Percentiles rank a stretch among this genome's conserved stretches.
Evolutionary conservation across 2,888 invertebrate species (phyloP).

Genomic region (Timema podura): DNA sequence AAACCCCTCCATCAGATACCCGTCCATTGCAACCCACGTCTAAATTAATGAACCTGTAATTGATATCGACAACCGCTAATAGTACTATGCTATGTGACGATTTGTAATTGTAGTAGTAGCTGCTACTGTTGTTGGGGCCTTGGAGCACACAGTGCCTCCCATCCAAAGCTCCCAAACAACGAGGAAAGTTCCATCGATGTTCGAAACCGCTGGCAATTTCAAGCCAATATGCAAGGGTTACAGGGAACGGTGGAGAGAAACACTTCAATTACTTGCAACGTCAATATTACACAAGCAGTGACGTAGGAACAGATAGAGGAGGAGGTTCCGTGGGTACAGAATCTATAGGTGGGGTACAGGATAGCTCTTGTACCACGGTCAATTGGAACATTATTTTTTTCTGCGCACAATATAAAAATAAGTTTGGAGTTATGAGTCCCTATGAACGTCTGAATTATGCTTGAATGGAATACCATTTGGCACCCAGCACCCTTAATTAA

Average conservation of each 20-base stretch:
- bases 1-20: not conserved
- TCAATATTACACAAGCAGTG: not conserved
- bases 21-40: slow-evolving; percentile 6
- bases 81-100: not conserved
- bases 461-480: too few relatives aligned
- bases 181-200: not conserved
- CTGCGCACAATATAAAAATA: too few relatives aligned
- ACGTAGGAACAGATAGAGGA: not conserved
- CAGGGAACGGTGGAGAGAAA: not conserved
- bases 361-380: too few relatives aligned
- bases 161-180: not conserved
- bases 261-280: not conserved
- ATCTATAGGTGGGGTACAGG: too few relatives aligned
- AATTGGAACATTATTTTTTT: too few relatives aligned
- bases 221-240: not conserved
- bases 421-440: too few relatives aligned
- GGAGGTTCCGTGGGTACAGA: not conserved
- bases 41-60: not conserved
- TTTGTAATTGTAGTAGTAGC: too few relatives aligned
- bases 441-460: too few relatives aligned
- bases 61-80: not conserved
- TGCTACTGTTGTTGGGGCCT: too few relatives aligned
- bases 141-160: not conserved
- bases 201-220: not conserved
- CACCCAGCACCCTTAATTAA: too few relatives aligned